Conservation (phyloP, 92 coral and sea anemone genomes). For the Zoanthus sansibaricus region DNA sequence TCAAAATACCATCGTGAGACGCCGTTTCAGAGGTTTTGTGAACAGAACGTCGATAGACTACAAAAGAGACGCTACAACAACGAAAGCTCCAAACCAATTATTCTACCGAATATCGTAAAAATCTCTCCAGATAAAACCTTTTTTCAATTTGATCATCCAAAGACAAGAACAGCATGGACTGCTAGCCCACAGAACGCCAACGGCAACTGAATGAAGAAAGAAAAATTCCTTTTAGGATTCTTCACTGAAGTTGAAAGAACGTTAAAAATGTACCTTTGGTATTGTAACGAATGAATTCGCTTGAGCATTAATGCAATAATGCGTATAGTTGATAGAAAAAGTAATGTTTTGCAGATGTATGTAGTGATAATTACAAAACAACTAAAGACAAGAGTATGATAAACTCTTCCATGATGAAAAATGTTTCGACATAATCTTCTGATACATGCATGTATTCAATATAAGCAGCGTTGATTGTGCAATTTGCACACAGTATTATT, state of each 20-base stretch:
- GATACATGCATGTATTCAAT: background rate
- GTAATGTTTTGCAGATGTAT: background rate
- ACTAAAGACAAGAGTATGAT: background rate
- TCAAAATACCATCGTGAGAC: conserved; percentile 16
- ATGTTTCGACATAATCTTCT: background rate
- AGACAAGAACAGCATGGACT: background rate
- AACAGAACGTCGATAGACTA: background rate
- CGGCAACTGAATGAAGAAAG: background rate
- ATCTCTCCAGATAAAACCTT: conserved; percentile 63
- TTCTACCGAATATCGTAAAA: conserved; percentile 66
- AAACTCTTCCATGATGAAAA: conserved; percentile 2
- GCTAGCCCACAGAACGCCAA: background rate
- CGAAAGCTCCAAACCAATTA: background rate
- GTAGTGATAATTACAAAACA: background rate
- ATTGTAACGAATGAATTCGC: background rate
- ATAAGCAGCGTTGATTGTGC: too few relatives aligned
- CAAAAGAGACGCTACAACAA: background rate
- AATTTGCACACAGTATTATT: too few relatives aligned
- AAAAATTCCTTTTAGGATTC: background rate
- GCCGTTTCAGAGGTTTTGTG: conserved; percentile 17
- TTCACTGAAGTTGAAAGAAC: background rate
- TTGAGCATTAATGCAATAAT: background rate
- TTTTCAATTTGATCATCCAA: background rate
- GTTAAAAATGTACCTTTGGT: background rate
- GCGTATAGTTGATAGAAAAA: background rate